These are phyloP conservation scores for Pseudochirops corinnae DNA, from an alignment of 2,797 vertebrate species.

Conservation along the genomic window DNA sequence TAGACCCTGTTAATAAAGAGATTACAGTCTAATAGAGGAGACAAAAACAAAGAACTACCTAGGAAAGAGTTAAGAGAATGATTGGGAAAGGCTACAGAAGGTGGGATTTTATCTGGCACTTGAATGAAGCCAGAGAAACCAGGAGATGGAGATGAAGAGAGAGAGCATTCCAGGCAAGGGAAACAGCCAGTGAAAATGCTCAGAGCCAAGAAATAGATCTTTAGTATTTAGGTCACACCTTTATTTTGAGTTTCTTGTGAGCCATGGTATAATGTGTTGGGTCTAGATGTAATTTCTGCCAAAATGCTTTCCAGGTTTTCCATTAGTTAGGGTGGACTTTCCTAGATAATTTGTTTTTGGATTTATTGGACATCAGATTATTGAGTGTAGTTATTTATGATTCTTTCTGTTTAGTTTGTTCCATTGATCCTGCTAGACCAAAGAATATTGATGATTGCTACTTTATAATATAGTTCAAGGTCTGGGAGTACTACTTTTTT, in stretches of 20 bases:
- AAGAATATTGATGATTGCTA: neutral
- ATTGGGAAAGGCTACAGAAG: neutral
- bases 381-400: neutral
- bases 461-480: neutral
- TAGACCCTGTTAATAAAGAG: neutral
- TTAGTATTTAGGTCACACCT: neutral
- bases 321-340: neutral
- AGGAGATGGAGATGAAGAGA: neutral
- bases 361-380: neutral
- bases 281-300: neutral
- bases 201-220: neutral
- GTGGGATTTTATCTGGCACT: neutral
- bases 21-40: neutral
- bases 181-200: neutral
- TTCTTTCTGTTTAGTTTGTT: neutral
- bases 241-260: neutral
- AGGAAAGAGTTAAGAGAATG: neutral
- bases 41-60: neutral
- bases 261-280: neutral
- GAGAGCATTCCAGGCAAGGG: neutral
- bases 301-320: neutral
- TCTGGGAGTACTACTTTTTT: neutral
- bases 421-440: neutral
- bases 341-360: neutral
- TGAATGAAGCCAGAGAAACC: neutral